Evolutionary conservation across 2,113 vertebrate species (phyloP).

Genomic region (Menura novaehollandiae): DNA sequence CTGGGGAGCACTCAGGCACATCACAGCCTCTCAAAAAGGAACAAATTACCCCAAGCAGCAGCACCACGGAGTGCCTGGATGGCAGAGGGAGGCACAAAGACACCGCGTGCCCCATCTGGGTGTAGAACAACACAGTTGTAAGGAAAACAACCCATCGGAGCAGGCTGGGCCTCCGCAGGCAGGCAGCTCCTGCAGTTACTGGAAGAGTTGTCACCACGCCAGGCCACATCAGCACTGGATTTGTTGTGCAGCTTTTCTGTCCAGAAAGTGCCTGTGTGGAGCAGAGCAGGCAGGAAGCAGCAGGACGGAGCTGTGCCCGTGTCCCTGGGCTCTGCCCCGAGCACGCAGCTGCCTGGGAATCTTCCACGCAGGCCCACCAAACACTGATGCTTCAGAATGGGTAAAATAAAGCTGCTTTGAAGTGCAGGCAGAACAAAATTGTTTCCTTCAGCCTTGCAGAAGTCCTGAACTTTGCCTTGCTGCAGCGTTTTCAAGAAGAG

Average conservation of each 20-base stretch:
- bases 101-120: accelerated
- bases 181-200: conserved; percentile 31
- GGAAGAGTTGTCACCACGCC: conserved; percentile 27
- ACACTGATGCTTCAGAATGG: not conserved
- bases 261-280: conserved; percentile 2
- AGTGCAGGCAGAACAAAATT: not conserved
- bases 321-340: not conserved
- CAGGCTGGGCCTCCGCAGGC: not conserved
- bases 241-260: not conserved
- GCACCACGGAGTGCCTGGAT: not conserved
- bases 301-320: not conserved
- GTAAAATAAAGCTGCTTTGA: not conserved
- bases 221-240: conserved; percentile 44
- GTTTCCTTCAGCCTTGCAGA: not conserved
- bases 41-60: not conserved
- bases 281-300: conserved; percentile 11
- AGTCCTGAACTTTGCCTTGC: not conserved
- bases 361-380: not conserved
- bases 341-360: not conserved
- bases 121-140: not conserved
- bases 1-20: not conserved
- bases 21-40: not conserved
- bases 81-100: not conserved
- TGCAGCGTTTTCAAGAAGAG: not conserved
- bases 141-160: not conserved